A percentile compares a stretch with the other conserved stretches of the same genome.
phyloP scores from a whole-genome alignment of 2,113 vertebrate species.

The Strigops habroptila region DNA sequence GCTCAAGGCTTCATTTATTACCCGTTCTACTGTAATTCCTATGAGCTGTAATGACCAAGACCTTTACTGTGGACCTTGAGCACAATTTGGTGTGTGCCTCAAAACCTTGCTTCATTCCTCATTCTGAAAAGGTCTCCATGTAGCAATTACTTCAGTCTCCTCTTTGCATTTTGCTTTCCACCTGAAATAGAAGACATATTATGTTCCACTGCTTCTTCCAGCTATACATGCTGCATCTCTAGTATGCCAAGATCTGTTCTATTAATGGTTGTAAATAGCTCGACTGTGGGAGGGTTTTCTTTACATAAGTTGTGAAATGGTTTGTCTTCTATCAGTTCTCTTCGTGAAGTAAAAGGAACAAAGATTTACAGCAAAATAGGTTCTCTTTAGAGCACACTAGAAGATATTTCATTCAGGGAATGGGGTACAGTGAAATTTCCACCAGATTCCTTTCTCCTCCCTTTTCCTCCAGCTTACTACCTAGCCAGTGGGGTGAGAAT shows the following conservation, averaged over 20 bases:
- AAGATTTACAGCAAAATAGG: background rate
- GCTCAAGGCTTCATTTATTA: background rate
- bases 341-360: background rate
- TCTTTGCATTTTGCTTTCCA: background rate
- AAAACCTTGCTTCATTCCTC: background rate
- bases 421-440: background rate
- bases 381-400: background rate
- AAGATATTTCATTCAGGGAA: background rate
- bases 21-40: background rate
- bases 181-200: background rate
- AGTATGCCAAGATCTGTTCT: background rate
- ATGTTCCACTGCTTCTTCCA: background rate
- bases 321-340: background rate
- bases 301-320: background rate
- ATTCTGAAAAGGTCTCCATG: background rate
- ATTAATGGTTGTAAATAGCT: background rate
- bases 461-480: background rate
- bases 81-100: background rate
- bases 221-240: background rate
- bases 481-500: background rate
- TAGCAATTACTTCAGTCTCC: background rate
- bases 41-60: background rate
- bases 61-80: background rate
- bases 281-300: background rate
- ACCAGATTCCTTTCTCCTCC: background rate